Evolutionary conservation across 2,113 vertebrate species (phyloP), one percentile per base, ranked within the genome.

Genomic region (Rostratula benghalensis): DNA sequence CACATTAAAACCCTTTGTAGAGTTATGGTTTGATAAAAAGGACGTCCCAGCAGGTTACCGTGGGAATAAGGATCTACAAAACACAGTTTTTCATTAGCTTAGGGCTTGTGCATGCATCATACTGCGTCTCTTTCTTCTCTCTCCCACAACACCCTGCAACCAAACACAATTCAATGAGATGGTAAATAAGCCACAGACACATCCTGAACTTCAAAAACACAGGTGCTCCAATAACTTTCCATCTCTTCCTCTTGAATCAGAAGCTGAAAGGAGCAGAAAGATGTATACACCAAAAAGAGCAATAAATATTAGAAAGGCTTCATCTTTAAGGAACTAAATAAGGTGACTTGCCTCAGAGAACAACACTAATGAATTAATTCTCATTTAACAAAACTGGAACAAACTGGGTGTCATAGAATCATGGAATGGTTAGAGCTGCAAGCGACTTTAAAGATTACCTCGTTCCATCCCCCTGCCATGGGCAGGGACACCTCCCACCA

Each of bases 31-130:
- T 93, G 79, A 94, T 81, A 90, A 81, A 87, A 78, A 77, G 22
- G 81, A 56, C 51, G 67, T 77, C 90, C 83, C 93, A 96, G 85
- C 79, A 93, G 90, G 75, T 81, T 91, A 96, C 70, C 13, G 41
- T 95, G 93, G 68, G 89, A 97, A 95, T 89, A 82, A 93, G 35
- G 57, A 93, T 68, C 87, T 93, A 79, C 89, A 91, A 95, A 94
- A 90, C 75, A 80, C 2, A 50, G 56, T 54, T 93, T 87, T 95
- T 90, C 93, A 90, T 91, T 82, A 97, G 87, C 54, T 90, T 57
- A 70, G 63, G 57, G 82, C 85, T 83, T 88, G 75, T 68, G 67
- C 48, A 57, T 84, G 89, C 67, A 95, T 95, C 78, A 79, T 53
- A 91, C 70, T 24, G 50, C 2, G 41, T 51, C 50, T 75, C 89